phyloP scores from a whole-genome alignment of 2,888 invertebrate genomes.

The Drosophila emarginata region DNA sequence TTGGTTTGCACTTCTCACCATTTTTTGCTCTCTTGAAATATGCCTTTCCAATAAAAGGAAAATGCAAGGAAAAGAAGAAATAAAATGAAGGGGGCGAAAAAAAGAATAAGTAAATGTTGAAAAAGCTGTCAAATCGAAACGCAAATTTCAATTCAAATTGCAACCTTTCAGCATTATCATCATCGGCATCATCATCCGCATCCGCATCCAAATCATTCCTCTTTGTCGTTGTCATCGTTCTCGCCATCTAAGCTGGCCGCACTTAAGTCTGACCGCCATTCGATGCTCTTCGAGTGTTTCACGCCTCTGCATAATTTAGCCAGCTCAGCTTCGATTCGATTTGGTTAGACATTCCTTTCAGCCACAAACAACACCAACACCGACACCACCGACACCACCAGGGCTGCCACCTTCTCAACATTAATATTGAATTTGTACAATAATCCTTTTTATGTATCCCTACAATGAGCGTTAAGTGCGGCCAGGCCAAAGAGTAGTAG shows the following conservation, averaged over 20 bases:
- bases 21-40: constrained; percentile 48
- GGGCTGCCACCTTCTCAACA: constrained; percentile 38
- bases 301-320: constrained; percentile 66
- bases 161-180: constrained; percentile 14
- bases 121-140: constrained; percentile 55
- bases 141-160: constrained; percentile 57
- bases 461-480: constrained; percentile 70
- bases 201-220: not conserved
- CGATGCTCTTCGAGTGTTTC: constrained; percentile 57
- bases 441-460: constrained; percentile 73
- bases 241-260: constrained; percentile 62
- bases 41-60: constrained; percentile 55
- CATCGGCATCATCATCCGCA: not conserved
- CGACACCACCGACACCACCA: not conserved
- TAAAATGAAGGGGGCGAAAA: constrained; percentile 9
- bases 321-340: constrained; percentile 51
- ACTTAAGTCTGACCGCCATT: constrained; percentile 59
- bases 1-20: constrained; percentile 52
- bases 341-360: constrained; percentile 24
- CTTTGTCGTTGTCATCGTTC: constrained; percentile 13
- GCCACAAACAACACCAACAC: not conserved
- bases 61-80: constrained; percentile 8
- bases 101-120: constrained; percentile 8
- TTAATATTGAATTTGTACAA: constrained; percentile 77
- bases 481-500: constrained; percentile 18